These are phyloP conservation scores for Coluber constrictor DNA, from an alignment of 2,797 vertebrate species.

Conservation along the genomic window DNA sequence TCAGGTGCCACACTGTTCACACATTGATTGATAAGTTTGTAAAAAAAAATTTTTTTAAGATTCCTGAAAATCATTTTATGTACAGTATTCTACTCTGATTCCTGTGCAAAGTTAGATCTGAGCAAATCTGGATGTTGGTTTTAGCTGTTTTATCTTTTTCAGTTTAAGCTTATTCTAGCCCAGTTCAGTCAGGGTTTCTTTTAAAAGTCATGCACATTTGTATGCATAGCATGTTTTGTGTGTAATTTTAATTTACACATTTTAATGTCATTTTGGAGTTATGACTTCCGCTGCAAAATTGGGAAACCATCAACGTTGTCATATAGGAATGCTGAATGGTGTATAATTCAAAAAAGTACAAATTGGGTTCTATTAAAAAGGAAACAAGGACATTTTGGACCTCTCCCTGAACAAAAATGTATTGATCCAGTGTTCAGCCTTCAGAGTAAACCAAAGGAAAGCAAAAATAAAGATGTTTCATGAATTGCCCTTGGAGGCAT, in stretches of 20 bases:
- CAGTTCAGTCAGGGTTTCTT: neutral
- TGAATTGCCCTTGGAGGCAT: neutral
- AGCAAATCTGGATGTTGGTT: neutral
- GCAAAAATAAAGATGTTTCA: slow-evolving; percentile 6
- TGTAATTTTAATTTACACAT: neutral
- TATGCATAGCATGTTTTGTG: neutral
- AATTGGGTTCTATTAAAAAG: neutral
- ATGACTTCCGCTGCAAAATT: neutral
- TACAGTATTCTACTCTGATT: neutral
- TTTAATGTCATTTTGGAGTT: neutral
- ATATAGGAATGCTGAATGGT: neutral
- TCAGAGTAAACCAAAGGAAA: neutral
- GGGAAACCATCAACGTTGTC: neutral
- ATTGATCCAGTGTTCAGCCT: neutral
- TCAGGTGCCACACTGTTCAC: too few relatives aligned
- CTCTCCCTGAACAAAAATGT: neutral
- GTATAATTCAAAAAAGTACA: neutral
- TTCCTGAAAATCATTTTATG: neutral
- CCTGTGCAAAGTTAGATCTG: neutral
- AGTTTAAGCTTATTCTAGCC: neutral
- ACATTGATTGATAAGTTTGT: too few relatives aligned
- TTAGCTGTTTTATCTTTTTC: neutral
- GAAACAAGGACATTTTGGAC: neutral
- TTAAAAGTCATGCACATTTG: neutral
- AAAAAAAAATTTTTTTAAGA: too few relatives aligned